Percentiles rank a stretch among this genome's conserved stretches.
Conservation (phyloP, 1,140 invertebrate genomes). For the Plectus sambesii region DNA sequence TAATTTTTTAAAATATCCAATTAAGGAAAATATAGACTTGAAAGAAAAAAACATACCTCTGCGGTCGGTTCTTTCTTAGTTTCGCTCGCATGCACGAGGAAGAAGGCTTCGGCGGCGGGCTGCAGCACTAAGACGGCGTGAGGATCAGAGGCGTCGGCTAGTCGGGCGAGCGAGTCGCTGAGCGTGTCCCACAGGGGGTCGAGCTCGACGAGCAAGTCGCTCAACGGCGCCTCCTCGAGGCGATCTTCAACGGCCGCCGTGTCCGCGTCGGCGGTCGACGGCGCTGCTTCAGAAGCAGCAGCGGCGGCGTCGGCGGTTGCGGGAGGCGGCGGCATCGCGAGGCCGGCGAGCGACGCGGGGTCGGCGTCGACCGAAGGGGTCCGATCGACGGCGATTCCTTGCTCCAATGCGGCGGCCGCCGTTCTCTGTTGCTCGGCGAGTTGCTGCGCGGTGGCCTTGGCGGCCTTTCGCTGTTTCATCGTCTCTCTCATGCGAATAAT, state of each 20-base stretch:
- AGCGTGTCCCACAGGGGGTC: conserved; percentile 68
- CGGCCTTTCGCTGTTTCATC: too few species aligned
- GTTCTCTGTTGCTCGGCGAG: too few species aligned
- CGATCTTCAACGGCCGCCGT: conserved; percentile 27
- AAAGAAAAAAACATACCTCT: not conserved
- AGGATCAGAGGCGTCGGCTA: conserved; percentile 76
- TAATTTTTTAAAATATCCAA: too few species aligned
- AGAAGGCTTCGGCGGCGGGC: conserved; percentile 81
- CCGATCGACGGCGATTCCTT: too few species aligned
- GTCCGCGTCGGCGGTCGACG: conserved; percentile 19
- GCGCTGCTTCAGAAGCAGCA: too few species aligned
- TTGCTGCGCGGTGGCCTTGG: too few species aligned
- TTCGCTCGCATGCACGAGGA: conserved; percentile 63
- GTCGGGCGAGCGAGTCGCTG: conserved; percentile 65
- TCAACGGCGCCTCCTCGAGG: conserved; percentile 11
- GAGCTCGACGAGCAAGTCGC: conserved; percentile 47
- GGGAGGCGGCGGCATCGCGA: too few species aligned
- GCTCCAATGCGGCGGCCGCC: too few species aligned
- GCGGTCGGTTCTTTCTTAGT: not conserved
- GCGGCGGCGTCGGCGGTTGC: too few species aligned
- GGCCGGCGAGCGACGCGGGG: too few species aligned
- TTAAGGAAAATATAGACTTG: too few species aligned
- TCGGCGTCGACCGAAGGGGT: too few species aligned
- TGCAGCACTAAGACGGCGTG: conserved; percentile 82
- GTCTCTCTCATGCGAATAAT: not conserved